Evolutionary conservation across 2,888 invertebrate genomes (phyloP).

Genomic region (Megastigmus dorsalis): DNA sequence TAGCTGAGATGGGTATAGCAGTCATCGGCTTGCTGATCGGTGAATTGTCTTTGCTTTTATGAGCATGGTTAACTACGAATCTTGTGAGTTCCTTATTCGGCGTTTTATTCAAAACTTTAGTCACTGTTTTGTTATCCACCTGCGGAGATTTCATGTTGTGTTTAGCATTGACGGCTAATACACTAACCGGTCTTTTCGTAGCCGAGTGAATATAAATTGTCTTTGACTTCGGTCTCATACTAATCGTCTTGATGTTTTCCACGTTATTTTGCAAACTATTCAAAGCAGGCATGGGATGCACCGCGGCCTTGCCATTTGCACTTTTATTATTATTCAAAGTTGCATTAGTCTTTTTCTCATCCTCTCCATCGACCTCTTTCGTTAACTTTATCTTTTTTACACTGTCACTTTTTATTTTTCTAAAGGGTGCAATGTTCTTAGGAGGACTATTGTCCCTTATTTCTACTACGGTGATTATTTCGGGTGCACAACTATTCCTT

Average conservation of each 20-base stretch:
- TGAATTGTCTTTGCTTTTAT: slow-evolving; percentile 27
- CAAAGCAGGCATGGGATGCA: slow-evolving; percentile 11
- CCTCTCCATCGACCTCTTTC: slow-evolving; percentile 39
- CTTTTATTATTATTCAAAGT: slow-evolving; percentile 8
- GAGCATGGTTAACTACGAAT: slow-evolving; percentile 4
- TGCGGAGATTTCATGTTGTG: slow-evolving; percentile 7
- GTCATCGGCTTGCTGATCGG: slow-evolving; percentile 33
- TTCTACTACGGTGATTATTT: slow-evolving; percentile 9
- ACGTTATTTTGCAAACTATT: slow-evolving; percentile 31
- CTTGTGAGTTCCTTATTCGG: slow-evolving; percentile 25
- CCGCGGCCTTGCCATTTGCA: slow-evolving; percentile 17
- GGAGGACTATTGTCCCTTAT: slow-evolving; percentile 12
- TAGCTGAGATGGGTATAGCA: slow-evolving; percentile 41
- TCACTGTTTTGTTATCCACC: slow-evolving; percentile 10
- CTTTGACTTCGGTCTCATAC: slow-evolving; percentile 25
- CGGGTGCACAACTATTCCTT: background rate
- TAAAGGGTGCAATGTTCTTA: slow-evolving; percentile 23
- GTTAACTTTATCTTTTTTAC: slow-evolving; percentile 36
- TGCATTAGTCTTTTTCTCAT: slow-evolving; percentile 21
- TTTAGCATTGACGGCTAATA: slow-evolving; percentile 11
- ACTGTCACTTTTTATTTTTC: slow-evolving; percentile 26
- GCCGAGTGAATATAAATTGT: slow-evolving; percentile 29
- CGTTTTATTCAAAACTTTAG: slow-evolving; percentile 15
- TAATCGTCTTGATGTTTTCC: background rate
- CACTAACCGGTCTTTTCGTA: slow-evolving; percentile 14